A percentile compares a stretch with the other conserved stretches of the same genome.
Evolutionary conservation across 2,113 vertebrate species (phyloP).

Genomic region (Tyto alba): DNA sequence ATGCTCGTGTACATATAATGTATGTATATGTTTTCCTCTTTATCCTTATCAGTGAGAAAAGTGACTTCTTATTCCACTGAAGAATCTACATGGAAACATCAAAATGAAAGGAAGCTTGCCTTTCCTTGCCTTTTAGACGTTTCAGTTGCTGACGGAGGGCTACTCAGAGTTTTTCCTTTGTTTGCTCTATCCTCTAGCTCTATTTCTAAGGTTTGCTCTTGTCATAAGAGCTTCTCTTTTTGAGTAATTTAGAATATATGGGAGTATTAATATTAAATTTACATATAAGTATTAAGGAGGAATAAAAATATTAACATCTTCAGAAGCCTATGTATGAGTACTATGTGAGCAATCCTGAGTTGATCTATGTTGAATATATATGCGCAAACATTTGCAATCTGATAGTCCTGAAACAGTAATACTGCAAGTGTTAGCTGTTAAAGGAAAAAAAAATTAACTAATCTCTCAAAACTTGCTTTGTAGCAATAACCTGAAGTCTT

Average conservation of each 20-base stretch:
- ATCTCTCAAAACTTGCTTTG: neutral
- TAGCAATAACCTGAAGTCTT: neutral
- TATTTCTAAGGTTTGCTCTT: neutral
- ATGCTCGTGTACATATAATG: neutral
- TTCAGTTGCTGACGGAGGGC: neutral
- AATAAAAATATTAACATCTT: neutral
- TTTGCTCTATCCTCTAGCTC: neutral
- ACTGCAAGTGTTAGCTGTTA: neutral
- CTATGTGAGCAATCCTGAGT: neutral
- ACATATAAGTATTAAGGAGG: neutral
- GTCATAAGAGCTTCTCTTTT: neutral
- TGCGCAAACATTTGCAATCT: neutral
- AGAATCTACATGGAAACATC: neutral
- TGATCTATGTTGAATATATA: neutral
- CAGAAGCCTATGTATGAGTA: neutral
- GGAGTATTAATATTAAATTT: neutral
- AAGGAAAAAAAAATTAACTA: neutral
- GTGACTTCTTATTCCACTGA: neutral
- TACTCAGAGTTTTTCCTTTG: neutral
- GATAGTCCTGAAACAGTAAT: rapidly evolving
- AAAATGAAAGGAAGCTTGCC: neutral
- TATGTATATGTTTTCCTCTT: neutral
- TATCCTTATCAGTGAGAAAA: neutral
- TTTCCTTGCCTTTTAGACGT: neutral
- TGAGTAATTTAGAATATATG: neutral